A percentile compares a stretch with the other conserved stretches of the same genome.
Evolutionary conservation across 2,888 invertebrate species (phyloP).

Genomic region (Andrena haemorrhoa): DNA sequence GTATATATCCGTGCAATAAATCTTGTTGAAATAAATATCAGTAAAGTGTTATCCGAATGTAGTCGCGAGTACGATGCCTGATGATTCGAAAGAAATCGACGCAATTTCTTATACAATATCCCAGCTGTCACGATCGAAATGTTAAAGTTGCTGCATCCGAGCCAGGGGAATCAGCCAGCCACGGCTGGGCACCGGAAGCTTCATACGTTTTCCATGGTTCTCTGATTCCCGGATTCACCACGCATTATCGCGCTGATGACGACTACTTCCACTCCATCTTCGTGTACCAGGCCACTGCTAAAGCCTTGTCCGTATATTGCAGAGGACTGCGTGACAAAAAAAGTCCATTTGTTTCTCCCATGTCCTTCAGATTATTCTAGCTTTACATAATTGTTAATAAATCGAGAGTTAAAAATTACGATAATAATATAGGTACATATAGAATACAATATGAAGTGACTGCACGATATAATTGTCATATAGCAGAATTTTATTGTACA

Average conservation of each 20-base stretch:
- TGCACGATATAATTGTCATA: too few relatives aligned
- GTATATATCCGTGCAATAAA: background rate
- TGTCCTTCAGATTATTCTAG: background rate
- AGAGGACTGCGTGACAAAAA: constrained; percentile 36
- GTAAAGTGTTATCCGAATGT: constrained; percentile 10
- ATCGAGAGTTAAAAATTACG: background rate
- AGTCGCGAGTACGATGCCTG: constrained; percentile 26
- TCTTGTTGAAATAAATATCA: background rate
- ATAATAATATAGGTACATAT: background rate
- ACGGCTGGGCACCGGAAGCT: constrained; percentile 74
- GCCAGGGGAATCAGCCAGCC: constrained; percentile 66
- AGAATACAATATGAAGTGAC: too few relatives aligned
- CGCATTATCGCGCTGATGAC: constrained; percentile 77
- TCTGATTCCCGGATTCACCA: constrained; percentile 73
- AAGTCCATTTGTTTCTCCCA: constrained; percentile 2
- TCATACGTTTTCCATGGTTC: constrained; percentile 82
- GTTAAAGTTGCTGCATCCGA: constrained; percentile 70
- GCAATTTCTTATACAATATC: constrained; percentile 69
- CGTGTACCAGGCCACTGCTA: constrained; percentile 42
- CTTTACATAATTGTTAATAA: background rate
- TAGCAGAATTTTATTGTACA: too few relatives aligned
- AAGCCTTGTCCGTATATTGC: constrained; percentile 52
- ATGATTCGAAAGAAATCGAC: constrained; percentile 64
- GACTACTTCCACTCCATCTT: constrained; percentile 76
- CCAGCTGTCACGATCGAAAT: constrained; percentile 68